A percentile compares a stretch with the other conserved stretches of the same genome.
These are phyloP conservation scores for Hemiprocne comata DNA, from an alignment of 2,113 vertebrate species.

Conservation along the genomic window DNA sequence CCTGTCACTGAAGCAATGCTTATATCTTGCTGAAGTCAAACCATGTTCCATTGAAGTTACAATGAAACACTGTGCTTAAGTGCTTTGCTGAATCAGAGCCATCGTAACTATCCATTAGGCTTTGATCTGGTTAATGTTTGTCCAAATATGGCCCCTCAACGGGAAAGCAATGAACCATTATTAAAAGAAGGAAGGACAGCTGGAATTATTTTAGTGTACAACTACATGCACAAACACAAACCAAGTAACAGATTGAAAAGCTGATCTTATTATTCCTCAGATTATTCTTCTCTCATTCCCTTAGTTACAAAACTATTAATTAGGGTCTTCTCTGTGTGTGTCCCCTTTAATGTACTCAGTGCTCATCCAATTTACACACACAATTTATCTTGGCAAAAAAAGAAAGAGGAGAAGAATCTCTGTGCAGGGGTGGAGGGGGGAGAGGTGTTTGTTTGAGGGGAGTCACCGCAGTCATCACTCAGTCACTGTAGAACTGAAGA, in stretches of 20 bases:
- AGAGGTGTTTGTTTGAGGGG: conserved; percentile 59
- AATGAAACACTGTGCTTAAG: conserved; percentile 56
- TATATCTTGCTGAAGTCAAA: conserved; percentile 9
- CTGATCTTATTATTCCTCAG: neutral
- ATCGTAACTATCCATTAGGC: conserved; percentile 65
- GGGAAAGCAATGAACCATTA: conserved; percentile 59
- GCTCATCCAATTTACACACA: conserved; percentile 38
- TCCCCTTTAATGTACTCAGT: neutral
- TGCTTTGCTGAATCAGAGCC: conserved; percentile 69
- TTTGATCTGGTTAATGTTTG: conserved; percentile 75
- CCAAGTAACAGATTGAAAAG: neutral
- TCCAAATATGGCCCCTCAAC: conserved; percentile 57
- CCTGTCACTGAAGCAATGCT: neutral
- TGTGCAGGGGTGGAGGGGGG: neutral
- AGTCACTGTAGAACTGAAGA: neutral
- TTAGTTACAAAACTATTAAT: conserved; percentile 8
- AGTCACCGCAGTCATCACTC: conserved; percentile 44
- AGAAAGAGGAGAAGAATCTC: conserved; percentile 39
- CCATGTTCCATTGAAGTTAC: conserved; percentile 51
- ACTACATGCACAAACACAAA: conserved; percentile 50
- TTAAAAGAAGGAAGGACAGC: conserved; percentile 66
- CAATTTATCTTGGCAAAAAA: conserved; percentile 57
- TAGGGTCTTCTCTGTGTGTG: conserved; percentile 4
- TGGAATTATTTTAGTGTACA: conserved; percentile 60
- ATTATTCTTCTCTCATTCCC: conserved; percentile 19